Base-by-base conservation (phyloP, 2,113 vertebrate genomes). In the Gasterosteus nipponicus region DNA sequence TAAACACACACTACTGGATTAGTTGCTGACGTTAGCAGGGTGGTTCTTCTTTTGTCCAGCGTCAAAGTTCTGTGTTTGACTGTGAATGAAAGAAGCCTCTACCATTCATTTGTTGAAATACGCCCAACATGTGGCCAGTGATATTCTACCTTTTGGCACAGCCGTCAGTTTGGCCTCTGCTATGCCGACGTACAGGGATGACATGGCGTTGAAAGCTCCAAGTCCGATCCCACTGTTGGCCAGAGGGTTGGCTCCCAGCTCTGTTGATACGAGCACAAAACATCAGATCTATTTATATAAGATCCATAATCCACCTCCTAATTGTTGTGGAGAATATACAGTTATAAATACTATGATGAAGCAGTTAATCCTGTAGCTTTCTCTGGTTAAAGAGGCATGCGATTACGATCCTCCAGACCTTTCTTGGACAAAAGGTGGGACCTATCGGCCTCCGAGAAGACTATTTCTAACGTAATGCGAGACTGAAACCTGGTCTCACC, bases 221-320 rank as follows among this genome's bases (percentile, higher is more conserved):
- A 95, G 89, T 77, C 96, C 96, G 72, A 99, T 97, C 26, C 97
- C 98, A 5, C 89, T 94, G 66, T 96, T 98, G 64, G 96, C 85
- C 49, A 99, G 92, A 80, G 97, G 98, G 82, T 99, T 99, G 82
- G 97, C 97, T n/a, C 96, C 97, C 94, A 99, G 95, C 94, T 99
- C 98, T 99, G 93, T 82, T 82, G 62, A 44, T 51, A 71, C 53
- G 70, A 84, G 61, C 74, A 85, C 53, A 81, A 75, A 83, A 73
- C 71, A 90, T 84, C 53, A 44, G 53, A 9, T 68, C 68, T 39
- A 29, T 33, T 64, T 51, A 42, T 75, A 33, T n/a, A 22, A 39
- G 42, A 75, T 57, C 10, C 14, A 65, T 70, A 47, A 59, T 14
- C 22, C 10, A 42, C 18, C 29, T 51, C 16, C 12, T 64, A 35